Percentiles rank a stretch among this genome's conserved stretches.
Evolutionary conservation across 2,888 invertebrate genomes (phyloP).

Genomic region (Blastobasis adustella): DNA sequence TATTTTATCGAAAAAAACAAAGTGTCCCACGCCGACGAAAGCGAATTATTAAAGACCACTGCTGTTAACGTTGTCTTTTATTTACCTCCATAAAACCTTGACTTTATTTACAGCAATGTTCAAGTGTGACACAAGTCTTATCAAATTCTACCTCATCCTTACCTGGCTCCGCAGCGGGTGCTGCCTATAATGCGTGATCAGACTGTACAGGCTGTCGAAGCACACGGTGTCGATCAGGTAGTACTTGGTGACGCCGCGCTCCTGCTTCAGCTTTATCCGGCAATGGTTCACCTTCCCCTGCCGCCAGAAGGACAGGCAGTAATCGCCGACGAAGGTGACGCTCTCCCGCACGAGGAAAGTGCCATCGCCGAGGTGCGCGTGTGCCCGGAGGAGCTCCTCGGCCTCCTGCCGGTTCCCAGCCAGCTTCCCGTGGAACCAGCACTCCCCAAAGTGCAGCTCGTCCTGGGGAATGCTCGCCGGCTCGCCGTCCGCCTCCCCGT

Average conservation of each 20-base stretch:
- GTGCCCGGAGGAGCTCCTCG: conserved; percentile 83
- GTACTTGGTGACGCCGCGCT: conserved; percentile 91
- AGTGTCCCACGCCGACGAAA: too few species aligned
- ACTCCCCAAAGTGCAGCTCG: conserved; percentile 92
- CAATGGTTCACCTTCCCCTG: conserved; percentile 93
- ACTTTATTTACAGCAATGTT: too few species aligned
- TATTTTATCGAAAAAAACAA: too few species aligned
- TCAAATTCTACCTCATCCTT: conserved; percentile 14
- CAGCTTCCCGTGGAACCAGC: conserved; percentile 94
- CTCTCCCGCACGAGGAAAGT: conserved; percentile 95
- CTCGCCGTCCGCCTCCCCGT: conserved; percentile 75
- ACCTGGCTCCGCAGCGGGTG: conserved; percentile 90
- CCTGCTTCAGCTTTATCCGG: conserved; percentile 91
- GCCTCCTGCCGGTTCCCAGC: conserved; percentile 87
- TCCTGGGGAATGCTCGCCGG: conserved; percentile 81
- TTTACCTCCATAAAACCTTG: too few species aligned
- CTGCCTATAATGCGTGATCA: conserved; percentile 92
- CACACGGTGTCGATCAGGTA: conserved; percentile 90
- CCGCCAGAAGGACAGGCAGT: conserved; percentile 95
- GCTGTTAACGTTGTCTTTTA: too few species aligned
- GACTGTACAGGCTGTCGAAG: conserved; percentile 93
- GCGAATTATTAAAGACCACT: too few species aligned
- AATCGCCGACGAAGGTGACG: conserved; percentile 97
- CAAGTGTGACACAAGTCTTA: too few species aligned
- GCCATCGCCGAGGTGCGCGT: conserved; percentile 90